Base-by-base conservation (phyloP, 1,140 invertebrate genomes). In the Nasonia longicornis region DNA sequence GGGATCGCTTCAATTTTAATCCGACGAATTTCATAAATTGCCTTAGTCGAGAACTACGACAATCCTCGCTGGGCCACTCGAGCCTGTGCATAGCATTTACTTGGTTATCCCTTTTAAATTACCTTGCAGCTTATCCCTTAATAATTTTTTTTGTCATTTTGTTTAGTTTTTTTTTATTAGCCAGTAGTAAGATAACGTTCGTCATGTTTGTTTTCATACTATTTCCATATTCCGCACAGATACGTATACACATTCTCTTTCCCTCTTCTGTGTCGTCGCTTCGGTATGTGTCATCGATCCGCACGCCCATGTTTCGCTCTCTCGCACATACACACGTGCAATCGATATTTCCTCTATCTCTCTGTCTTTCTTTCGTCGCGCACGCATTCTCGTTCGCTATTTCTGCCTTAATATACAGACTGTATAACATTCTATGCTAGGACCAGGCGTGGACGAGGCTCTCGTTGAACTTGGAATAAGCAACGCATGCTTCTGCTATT, bases 221-320 rank as follows among this genome's bases (percentile, higher is more conserved):
- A 73, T 52, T 73, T 52, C 22, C n/a, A 12, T 20, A 75, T 75
- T 79, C 73, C 72, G 45, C 58, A 12, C 64, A 72, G 48, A 80
- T 48, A 48, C 14, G 26, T 26, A 58, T 16, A 14, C 64, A 16
- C 64, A 29, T 8, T 8, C 7, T 67, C 20, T 67, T 7, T 20
- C 20, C n/a, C 16, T 20, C 48, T 52, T 16, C 45, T 7, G 20
- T 58, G 52, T 58, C 26, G 29, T 77, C 42, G 12, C 29, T 67
- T 14, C 26, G 64, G 22, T 52, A 48, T 26, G 26, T 71, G 8
- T 58, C 69, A 70, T 52, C 48, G 48, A 78, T 48, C 29, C 14
- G 42, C 64, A 26, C 16, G 14, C 48, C n/a, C 29, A 12, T 58
- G 6, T 82, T 82, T 58, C 74, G n/a, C 79, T 82, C 71, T 71